Evolutionary conservation across 2,113 vertebrate genomes (phyloP), one percentile per base, ranked within the genome.

Genomic region (Sigmodon hispidus): DNA sequence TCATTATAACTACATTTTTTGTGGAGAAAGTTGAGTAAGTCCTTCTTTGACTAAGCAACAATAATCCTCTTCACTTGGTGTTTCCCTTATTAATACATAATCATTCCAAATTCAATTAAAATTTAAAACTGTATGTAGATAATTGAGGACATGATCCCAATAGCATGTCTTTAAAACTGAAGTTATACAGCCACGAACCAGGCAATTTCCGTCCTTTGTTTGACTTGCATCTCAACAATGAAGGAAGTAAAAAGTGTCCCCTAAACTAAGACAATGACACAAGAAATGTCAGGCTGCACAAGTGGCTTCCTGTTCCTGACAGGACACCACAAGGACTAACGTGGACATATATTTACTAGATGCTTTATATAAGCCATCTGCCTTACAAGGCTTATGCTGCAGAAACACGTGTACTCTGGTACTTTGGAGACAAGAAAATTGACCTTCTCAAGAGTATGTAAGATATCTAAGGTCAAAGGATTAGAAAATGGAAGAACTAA

Each of bases 51-150:
- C 21, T 19, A 92, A 94, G 81, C 5, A 80, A 40, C 75, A 92
- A 77, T 70, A 24, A 63, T 15, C 67, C 59, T 69, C 95, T 95
- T 52, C 92, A 65, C 7, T 94, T 92, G 36, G 89, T 81, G 45
- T 8, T 94, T 3, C 19, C 5, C 52, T 2, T 50, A 93, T 22
- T 52, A 84, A 88, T 65, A 90, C 3, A 57, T 59, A 93, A 94
- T 79, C 65, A 75, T 87, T 12, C 29, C 4, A 90, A 95, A 92
- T 94, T 26, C 40, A 77, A 29, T 88, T 91, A 90, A 96, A 89
- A 76, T 96, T 72, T 87, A 16, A 63, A 87, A 75, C 76, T 93
- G 81, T n/a, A 55, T 77, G 52, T 0, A 88, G 16, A 84, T 48
- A 93, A 63, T 9, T 94, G 86, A 96, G 24, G 40, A 36, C 40